Percentiles rank a stretch among this genome's conserved stretches.
Evolutionary conservation across 2,888 invertebrate genomes (phyloP).

Genomic region (Ophion ellenae): DNA sequence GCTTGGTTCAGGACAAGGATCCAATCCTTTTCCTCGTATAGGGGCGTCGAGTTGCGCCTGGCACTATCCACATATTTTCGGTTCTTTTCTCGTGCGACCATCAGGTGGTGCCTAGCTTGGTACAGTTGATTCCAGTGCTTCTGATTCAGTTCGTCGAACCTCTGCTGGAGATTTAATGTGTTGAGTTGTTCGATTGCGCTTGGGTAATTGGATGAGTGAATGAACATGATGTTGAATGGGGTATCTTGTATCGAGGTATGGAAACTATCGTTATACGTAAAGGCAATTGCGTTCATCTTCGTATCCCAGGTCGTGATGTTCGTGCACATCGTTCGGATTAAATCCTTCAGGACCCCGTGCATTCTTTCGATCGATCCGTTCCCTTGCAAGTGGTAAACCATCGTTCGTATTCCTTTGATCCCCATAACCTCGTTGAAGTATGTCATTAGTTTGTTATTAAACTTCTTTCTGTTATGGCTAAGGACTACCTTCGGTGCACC

Average conservation of each 20-base stretch:
- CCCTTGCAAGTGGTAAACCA: constrained; percentile 42
- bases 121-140: constrained; percentile 25
- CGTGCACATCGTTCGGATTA: constrained; percentile 39
- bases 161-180: constrained; percentile 24
- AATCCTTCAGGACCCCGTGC: constrained; percentile 41
- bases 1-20: constrained; percentile 20
- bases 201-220: no score
- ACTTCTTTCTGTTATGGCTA: constrained; percentile 20
- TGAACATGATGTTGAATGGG: constrained; percentile 38
- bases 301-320: no score
- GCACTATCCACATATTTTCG: constrained; percentile 13
- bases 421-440: constrained; percentile 34
- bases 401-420: constrained; percentile 20
- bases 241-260: no score
- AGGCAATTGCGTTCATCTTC: no score
- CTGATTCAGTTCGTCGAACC: constrained; percentile 26
- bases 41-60: constrained; percentile 21
- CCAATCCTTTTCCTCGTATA: constrained; percentile 23
- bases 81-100: constrained; percentile 21
- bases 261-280: no score
- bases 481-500: constrained; percentile 28
- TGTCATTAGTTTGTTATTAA: constrained; percentile 35
- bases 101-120: constrained; percentile 20
- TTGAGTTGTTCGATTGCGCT: no score
- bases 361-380: constrained; percentile 44